A percentile compares a stretch with the other conserved stretches of the same genome.
These are phyloP conservation scores for Chlorodrepanis virens DNA, from an alignment of 2,113 vertebrate species.

Conservation along the genomic window DNA sequence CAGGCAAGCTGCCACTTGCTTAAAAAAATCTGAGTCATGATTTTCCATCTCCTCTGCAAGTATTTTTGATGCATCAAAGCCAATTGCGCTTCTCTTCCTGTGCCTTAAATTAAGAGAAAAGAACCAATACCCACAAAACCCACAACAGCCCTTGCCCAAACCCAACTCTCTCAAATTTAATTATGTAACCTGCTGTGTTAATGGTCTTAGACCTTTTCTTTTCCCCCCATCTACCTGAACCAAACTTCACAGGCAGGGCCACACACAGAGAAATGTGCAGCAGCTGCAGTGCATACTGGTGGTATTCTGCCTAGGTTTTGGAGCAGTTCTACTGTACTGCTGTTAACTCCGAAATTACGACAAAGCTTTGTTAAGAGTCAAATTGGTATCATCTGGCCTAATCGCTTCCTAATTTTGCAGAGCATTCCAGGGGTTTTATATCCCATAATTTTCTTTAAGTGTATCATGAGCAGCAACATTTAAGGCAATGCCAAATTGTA, in stretches of 20 bases:
- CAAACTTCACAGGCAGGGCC: not conserved
- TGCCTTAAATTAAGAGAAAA: not conserved
- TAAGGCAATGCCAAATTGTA: not conserved
- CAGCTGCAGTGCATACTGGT: not conserved
- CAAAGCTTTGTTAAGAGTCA: slow-evolving; percentile 14
- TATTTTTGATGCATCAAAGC: not conserved
- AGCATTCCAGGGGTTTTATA: slow-evolving; percentile 42
- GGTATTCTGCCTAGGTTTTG: not conserved
- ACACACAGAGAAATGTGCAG: not conserved
- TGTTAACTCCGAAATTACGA: not conserved
- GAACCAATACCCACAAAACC: not conserved
- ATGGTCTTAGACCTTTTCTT: not conserved
- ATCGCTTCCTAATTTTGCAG: slow-evolving; percentile 43
- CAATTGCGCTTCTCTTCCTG: not conserved
- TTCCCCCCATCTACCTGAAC: not conserved
- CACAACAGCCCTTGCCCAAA: not conserved
- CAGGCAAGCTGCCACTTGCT: slow-evolving; percentile 1
- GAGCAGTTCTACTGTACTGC: not conserved
- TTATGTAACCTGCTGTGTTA: not conserved
- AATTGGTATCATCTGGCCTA: slow-evolving; percentile 43
- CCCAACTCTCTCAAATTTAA: not conserved
- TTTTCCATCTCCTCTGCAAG: not conserved
- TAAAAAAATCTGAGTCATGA: not conserved
- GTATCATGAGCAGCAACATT: not conserved
- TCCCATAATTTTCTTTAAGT: slow-evolving; percentile 31